Evolutionary conservation across 2,797 vertebrate genomes (phyloP).

Genomic region (Megalops cyprinoides): DNA sequence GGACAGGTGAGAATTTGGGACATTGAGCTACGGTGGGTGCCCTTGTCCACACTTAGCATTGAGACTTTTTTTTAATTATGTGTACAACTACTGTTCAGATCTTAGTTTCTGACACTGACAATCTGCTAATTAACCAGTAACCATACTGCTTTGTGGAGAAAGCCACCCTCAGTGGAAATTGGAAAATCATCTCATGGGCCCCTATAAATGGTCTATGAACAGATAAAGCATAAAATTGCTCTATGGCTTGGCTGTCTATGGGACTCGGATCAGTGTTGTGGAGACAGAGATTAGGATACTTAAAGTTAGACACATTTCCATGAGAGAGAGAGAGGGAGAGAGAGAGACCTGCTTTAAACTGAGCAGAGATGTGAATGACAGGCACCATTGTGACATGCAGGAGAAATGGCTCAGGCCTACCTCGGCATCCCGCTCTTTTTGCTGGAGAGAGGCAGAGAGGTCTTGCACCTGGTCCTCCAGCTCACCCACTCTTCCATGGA

Average conservation of each 20-base stretch:
- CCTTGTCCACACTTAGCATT: background rate
- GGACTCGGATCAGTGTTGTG: background rate
- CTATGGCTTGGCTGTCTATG: no score
- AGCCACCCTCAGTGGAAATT: background rate
- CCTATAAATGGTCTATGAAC: no score
- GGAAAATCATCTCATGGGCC: background rate
- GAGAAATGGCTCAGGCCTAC: constrained; percentile 49
- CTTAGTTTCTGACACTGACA: background rate
- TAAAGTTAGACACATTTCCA: background rate
- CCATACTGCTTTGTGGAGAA: background rate
- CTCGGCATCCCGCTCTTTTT: constrained; percentile 56
- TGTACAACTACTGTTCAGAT: background rate
- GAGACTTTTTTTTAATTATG: background rate
- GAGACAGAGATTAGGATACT: background rate
- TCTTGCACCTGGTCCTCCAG: constrained; percentile 58
- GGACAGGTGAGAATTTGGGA: background rate
- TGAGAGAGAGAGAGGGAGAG: background rate
- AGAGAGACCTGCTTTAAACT: background rate
- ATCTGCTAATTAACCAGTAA: background rate
- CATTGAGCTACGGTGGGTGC: background rate
- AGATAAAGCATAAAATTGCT: no score
- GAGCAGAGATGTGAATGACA: background rate
- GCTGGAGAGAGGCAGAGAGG: constrained; percentile 54
- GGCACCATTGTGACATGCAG: background rate
- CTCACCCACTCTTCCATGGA: constrained; percentile 51